These are phyloP conservation scores for Drosophila rubida DNA, from an alignment of 2,888 invertebrate species.

Conservation along the genomic window DNA sequence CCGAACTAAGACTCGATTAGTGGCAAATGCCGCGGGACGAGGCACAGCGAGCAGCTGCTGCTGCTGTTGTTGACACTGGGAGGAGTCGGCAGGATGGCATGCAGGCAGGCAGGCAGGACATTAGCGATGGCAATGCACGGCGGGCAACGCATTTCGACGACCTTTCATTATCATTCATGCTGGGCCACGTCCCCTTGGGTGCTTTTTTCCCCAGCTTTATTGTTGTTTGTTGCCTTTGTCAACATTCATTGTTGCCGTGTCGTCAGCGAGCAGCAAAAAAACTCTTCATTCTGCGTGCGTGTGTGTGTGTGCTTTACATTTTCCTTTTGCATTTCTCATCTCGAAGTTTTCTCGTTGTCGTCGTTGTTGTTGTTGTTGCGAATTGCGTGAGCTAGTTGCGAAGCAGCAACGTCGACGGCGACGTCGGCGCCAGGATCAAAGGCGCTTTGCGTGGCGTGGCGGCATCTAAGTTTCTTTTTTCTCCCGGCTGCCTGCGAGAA, in stretches of 20 bases:
- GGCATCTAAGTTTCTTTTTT: slow-evolving; percentile 55
- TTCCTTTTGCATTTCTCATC: slow-evolving; percentile 11
- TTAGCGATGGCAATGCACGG: slow-evolving; percentile 52
- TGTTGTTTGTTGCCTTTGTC: slow-evolving; percentile 67
- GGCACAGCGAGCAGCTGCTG: background rate
- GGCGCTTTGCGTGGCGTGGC: slow-evolving; percentile 68
- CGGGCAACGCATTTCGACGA: slow-evolving; percentile 76
- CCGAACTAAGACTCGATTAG: too few relatives aligned
- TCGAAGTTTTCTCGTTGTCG: slow-evolving; percentile 1
- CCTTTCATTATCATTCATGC: slow-evolving; percentile 81
- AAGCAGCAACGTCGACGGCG: slow-evolving; percentile 29
- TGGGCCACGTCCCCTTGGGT: slow-evolving; percentile 34
- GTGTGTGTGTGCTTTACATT: slow-evolving; percentile 37
- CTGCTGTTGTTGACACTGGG: slow-evolving; percentile 15
- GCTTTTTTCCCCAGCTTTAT: slow-evolving; percentile 59
- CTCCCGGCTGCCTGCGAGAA: slow-evolving; percentile 45
- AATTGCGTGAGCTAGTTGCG: slow-evolving; percentile 77
- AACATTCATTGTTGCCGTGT: slow-evolving; percentile 47
- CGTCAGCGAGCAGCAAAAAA: slow-evolving; percentile 39
- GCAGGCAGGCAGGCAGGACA: too few relatives aligned
- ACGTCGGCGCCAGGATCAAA: slow-evolving; percentile 71
- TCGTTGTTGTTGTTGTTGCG: slow-evolving; percentile 51
- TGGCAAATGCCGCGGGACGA: too few relatives aligned
- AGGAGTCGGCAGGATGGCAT: slow-evolving; percentile 24
- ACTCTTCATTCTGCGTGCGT: slow-evolving; percentile 50